Percentiles rank a stretch among this genome's conserved stretches.
Conservation (phyloP, 2,888 invertebrate species). For the Xylocampa areola region DNA sequence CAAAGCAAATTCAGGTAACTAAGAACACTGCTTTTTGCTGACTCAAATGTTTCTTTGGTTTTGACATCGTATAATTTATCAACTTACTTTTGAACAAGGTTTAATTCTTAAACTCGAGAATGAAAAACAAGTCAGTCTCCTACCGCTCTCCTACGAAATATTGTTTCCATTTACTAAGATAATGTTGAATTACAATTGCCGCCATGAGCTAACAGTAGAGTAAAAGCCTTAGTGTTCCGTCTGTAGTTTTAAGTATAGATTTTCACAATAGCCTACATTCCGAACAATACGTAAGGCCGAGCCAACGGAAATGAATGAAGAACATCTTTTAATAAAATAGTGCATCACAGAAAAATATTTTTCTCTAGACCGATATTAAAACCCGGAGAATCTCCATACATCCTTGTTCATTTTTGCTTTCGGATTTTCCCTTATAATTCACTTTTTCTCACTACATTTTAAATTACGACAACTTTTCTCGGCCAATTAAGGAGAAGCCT, state of each 20-base stretch:
- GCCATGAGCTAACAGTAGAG: constrained; percentile 6
- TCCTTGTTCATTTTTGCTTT: not conserved
- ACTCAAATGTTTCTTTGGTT: not conserved
- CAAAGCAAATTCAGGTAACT: not conserved
- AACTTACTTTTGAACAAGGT: not conserved
- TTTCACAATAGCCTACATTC: constrained; percentile 40
- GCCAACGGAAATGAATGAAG: constrained; percentile 39
- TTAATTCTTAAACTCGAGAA: not conserved
- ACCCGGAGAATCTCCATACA: not conserved
- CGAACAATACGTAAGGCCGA: constrained; percentile 37
- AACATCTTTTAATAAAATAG: constrained; percentile 35
- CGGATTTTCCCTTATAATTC: not conserved
- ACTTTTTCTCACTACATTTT: not conserved
- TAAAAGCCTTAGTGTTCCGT: constrained; percentile 22
- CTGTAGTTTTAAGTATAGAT: constrained; percentile 32
- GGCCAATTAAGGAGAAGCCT: constrained; percentile 16
- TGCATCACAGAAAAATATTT: constrained; percentile 27
- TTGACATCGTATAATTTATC: not conserved
- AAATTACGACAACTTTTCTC: constrained; percentile 13
- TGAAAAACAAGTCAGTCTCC: not conserved
- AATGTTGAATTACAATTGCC: not conserved
- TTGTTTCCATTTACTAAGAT: no score
- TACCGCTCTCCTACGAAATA: not conserved
- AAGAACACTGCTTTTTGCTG: not conserved
- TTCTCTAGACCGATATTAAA: constrained; percentile 15